Percentiles rank a stretch among this genome's conserved stretches.
phyloP scores from a whole-genome alignment of 2,113 vertebrate species.

The Atlantisia rogersi region DNA sequence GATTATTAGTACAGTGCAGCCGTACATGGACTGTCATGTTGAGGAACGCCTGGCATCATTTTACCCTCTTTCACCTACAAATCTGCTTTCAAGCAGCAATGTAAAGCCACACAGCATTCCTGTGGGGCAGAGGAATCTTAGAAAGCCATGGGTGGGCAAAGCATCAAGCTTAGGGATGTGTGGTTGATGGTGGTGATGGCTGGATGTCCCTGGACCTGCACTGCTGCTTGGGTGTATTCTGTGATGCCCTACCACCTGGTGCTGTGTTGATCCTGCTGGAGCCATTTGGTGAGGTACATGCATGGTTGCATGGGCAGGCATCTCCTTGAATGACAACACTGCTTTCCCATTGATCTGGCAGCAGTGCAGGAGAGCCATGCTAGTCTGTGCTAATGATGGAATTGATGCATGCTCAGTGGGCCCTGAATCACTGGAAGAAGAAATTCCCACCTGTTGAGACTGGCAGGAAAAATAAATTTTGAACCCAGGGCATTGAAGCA shows the following conservation, averaged over 20 bases:
- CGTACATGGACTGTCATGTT: background rate
- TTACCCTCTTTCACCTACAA: background rate
- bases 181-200: background rate
- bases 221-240: background rate
- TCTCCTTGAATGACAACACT: background rate
- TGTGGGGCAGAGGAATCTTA: background rate
- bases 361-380: background rate
- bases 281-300: background rate
- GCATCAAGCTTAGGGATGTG: fast-evolving
- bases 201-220: background rate
- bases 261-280: background rate
- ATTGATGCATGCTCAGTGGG: background rate
- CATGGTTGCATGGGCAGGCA: background rate
- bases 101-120: background rate
- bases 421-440: background rate
- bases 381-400: background rate
- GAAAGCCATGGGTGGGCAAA: background rate
- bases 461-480: background rate
- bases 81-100: background rate
- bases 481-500: background rate
- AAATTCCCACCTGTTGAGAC: background rate
- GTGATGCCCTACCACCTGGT: background rate
- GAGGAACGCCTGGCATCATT: background rate
- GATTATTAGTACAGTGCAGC: background rate
- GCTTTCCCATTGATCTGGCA: fast-evolving